Evolutionary conservation across 1,140 invertebrate genomes (phyloP), one percentile per base, ranked within the genome.

Genomic region (Andricus grossulariae): DNA sequence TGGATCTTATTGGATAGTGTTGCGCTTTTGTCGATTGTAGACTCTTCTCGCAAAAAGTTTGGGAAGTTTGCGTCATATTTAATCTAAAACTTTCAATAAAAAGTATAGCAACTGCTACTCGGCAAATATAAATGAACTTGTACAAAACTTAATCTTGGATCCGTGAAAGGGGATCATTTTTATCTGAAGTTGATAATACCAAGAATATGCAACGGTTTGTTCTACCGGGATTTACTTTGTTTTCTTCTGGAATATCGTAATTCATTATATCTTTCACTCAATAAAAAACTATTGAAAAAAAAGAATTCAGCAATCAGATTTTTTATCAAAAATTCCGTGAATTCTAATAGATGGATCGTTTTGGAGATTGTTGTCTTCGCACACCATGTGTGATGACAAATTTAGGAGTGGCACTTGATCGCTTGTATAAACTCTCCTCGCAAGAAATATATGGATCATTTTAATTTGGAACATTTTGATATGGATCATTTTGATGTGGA

Each of bases 341-440:
- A 66, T 66, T 39, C 57, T 25, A 25, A 15, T 21, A 25, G 57
- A 39, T 21, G 25, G 57, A 25, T 25, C 13, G 21, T 66, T 66
- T 25, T 66, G 25, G 12, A 66, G 57, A 66, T 66, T 66, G 57
- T 11, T 72, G 45, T 57, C 49, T 66, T 51, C 52, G 50, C 51
- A 72, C 54, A 66, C 78, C 71, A 73, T 81, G 77, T 78, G 79
- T 72, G 78, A 77, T 78, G 21, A 19, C 71, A 39, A 54, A 73
- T 70, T 75, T 52, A 80, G 74, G 73, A 79, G 76, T 77, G 78
- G 77, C 76, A 76, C 77, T 80, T 78, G 76, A 77, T 74, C 82
- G 74, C 74, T 81, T 54, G 76, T 55, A 54, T 55, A 54, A 51
- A 78, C 50, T 72, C 76, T 75, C 71, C 49, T 72, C 45, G n/a